These are phyloP conservation scores for Myodes glareolus DNA, from an alignment of 2,113 vertebrate genomes.

Conservation along the genomic window DNA sequence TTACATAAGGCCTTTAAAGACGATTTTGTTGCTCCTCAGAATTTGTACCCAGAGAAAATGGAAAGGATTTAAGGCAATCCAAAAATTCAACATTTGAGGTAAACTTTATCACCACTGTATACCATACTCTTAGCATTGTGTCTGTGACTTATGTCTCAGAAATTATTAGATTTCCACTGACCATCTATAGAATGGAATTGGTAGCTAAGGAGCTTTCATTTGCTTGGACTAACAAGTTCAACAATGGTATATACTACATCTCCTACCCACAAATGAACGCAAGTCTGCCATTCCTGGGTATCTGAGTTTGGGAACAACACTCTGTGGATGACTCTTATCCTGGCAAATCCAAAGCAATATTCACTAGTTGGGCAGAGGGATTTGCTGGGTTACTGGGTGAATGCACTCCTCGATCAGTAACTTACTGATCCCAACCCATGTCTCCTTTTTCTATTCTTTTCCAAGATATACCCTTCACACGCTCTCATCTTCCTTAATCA, in stretches of 20 bases:
- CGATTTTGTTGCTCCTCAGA: background rate
- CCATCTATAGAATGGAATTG: background rate
- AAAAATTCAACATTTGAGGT: background rate
- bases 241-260: background rate
- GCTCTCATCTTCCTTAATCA: background rate
- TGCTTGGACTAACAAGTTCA: background rate
- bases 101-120: background rate
- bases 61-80: slow-evolving; percentile 3
- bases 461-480: background rate
- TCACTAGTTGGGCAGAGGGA: background rate
- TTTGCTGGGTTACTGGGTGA: background rate
- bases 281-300: background rate
- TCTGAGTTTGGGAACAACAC: background rate
- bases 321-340: background rate
- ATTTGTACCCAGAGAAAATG: background rate
- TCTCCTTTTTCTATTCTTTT: background rate
- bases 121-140: background rate
- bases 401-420: accelerated
- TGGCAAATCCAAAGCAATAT: background rate
- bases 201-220: background rate
- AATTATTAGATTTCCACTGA: background rate
- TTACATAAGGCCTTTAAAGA: background rate
- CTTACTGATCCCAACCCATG: background rate
- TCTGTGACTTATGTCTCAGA: background rate
- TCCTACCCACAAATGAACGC: background rate